A percentile compares a stretch with the other conserved stretches of the same genome.
These are phyloP conservation scores for Bombylius major DNA, from an alignment of 2,888 invertebrate species.

Conservation along the genomic window DNA sequence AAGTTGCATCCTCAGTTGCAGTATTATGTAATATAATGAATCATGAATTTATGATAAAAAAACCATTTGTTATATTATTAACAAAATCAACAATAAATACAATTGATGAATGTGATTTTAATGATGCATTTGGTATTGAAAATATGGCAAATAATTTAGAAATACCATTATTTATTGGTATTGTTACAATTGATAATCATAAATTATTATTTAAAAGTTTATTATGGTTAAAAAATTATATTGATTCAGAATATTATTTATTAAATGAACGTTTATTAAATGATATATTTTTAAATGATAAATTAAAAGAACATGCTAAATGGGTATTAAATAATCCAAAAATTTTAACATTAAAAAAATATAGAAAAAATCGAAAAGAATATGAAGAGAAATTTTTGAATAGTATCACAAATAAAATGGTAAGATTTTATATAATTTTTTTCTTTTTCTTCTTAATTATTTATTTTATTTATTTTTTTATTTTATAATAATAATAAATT, in stretches of 20 bases:
- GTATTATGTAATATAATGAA: neutral
- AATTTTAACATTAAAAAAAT: too few species aligned
- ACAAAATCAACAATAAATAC: neutral
- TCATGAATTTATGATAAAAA: neutral
- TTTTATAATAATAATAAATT: too few species aligned
- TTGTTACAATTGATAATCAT: neutral
- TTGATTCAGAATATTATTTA: neutral
- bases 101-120: neutral
- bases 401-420: too few species aligned
- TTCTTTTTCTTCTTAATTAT: too few species aligned
- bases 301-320: too few species aligned
- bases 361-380: too few species aligned
- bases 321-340: too few species aligned
- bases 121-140: neutral
- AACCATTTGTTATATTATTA: neutral
- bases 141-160: neutral
- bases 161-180: neutral
- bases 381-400: too few species aligned
- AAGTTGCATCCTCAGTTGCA: neutral
- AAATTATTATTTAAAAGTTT: neutral
- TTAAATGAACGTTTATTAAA: neutral
- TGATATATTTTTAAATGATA: too few species aligned
- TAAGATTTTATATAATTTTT: too few species aligned
- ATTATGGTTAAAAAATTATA: neutral
- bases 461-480: too few species aligned